Evolutionary conservation across 1,140 invertebrate genomes (phyloP).

Genomic region (Leptinotarsa defecta): DNA sequence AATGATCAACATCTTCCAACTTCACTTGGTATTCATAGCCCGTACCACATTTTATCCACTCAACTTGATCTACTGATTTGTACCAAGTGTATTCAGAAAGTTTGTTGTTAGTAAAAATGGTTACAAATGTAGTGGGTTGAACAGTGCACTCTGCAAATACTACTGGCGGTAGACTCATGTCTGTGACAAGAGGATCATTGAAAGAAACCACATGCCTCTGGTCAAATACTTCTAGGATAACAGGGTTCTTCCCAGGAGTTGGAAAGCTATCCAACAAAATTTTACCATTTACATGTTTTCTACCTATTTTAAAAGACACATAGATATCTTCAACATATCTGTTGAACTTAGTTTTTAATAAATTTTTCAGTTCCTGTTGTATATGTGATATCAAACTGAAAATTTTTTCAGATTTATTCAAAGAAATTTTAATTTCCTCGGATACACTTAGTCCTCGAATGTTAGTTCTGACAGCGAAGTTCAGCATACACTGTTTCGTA

Average conservation of each 20-base stretch:
- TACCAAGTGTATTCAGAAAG: conserved; percentile 73
- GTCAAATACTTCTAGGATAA: conserved; percentile 45
- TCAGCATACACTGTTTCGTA: conserved; percentile 10
- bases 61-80: conserved; percentile 50
- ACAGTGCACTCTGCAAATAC: conserved; percentile 75
- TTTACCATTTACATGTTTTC: conserved; percentile 21
- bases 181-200: conserved; percentile 74
- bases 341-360: conserved; percentile 4
- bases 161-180: conserved; percentile 67
- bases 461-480: conserved; percentile 2
- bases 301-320: conserved; percentile 1
- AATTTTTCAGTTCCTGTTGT: conserved; percentile 31
- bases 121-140: conserved; percentile 72
- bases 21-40: conserved; percentile 64
- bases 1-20: conserved; percentile 64
- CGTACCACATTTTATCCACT: conserved; percentile 64
- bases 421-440: conserved; percentile 38
- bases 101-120: conserved; percentile 62
- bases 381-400: conserved; percentile 31
- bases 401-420: conserved; percentile 27
- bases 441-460: conserved; percentile 14
- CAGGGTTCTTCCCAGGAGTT: neutral
- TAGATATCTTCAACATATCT: conserved; percentile 19
- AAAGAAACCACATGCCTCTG: conserved; percentile 65
- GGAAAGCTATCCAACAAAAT: conserved; percentile 16